Evolutionary conservation across 2,888 invertebrate species (phyloP), one percentile per base, ranked within the genome.

Genomic region (Xestia rhomboidea): DNA sequence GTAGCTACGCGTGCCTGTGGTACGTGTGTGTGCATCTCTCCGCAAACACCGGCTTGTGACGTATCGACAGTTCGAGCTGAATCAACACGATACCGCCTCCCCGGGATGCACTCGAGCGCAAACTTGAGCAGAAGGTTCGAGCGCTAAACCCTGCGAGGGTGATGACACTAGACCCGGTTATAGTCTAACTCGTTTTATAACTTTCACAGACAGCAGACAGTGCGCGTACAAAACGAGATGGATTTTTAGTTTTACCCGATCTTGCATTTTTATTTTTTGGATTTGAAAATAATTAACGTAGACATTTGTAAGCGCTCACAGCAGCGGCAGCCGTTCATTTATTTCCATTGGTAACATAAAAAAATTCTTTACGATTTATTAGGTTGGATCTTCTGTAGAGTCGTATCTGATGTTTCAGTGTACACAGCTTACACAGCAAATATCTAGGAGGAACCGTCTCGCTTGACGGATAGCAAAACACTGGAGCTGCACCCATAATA

Each of bases 31-130:
- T 67, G 77, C 77, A 86, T 77, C 76, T 75, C 83, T 86, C 83
- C 69, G 60, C 82, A 87, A 87, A 77, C 85, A 85, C 68, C 60
- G 73, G 77, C 82, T 84, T 81, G 87, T 81, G 73, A 82, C 77
- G 82, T 77, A 87, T 85, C 85, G 85, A 82, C 82, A 87, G 82
- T 85, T 78, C 75, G 73, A 79, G 81, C 89, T 89, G 89, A 81
- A 83, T 88, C 86, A 88, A 89, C 88, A 89, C 77, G 89, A 85
- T 89, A 83, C 79, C 76, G 77, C 77, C 79, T 77, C 41, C 64
- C 69, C 38, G 66, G 57, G 57, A 30, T 72, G 44, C n/a, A 18
- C 5, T 21, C 51, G 15, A 24, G 6, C 41, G 21, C 38, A n/a
- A 11, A 57, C 68, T 27, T 15, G n/a, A 18, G 49, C 77, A 79